Percentiles rank a stretch among this genome's conserved stretches.
Conservation (phyloP, 2,888 invertebrate genomes). For the Cheilosia pagana region DNA sequence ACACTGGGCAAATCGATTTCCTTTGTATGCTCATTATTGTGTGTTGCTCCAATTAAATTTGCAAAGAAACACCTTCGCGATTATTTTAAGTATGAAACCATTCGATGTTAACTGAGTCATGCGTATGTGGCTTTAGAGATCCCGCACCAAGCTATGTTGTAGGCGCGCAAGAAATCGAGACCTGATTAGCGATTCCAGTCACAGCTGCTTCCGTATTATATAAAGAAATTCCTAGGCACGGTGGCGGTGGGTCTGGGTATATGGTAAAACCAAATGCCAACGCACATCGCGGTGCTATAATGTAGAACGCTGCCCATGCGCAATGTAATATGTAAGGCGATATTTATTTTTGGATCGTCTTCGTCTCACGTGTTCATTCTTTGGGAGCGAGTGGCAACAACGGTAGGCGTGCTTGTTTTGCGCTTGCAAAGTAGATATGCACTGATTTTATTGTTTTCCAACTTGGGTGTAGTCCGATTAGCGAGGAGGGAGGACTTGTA, state of each 20-base stretch:
- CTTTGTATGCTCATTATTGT: background rate
- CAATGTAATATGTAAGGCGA: slow-evolving; percentile 42
- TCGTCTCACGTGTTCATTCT: background rate
- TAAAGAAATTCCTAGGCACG: slow-evolving; percentile 50
- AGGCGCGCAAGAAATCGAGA: background rate
- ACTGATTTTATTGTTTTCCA: background rate
- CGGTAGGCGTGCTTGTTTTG: background rate
- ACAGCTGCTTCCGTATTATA: slow-evolving; percentile 67
- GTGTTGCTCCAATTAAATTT: slow-evolving; percentile 10
- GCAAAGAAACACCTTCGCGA: slow-evolving; percentile 22
- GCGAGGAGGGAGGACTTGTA: too few relatives aligned
- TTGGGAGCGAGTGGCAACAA: background rate
- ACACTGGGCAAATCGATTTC: slow-evolving; percentile 6
- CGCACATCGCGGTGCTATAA: slow-evolving; percentile 33
- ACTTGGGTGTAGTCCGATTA: too few relatives aligned
- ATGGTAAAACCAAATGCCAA: slow-evolving; percentile 60
- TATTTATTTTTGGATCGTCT: slow-evolving; percentile 25
- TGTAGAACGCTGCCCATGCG: slow-evolving; percentile 46
- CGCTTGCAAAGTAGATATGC: background rate
- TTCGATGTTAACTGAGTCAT: slow-evolving; percentile 2
- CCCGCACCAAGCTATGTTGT: background rate
- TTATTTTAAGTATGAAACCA: background rate
- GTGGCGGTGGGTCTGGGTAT: too few relatives aligned
- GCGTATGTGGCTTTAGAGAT: slow-evolving; percentile 1
- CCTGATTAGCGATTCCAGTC: slow-evolving; percentile 43